Conservation (phyloP, 2,888 invertebrate species). For the Xestobium rufovillosum region DNA sequence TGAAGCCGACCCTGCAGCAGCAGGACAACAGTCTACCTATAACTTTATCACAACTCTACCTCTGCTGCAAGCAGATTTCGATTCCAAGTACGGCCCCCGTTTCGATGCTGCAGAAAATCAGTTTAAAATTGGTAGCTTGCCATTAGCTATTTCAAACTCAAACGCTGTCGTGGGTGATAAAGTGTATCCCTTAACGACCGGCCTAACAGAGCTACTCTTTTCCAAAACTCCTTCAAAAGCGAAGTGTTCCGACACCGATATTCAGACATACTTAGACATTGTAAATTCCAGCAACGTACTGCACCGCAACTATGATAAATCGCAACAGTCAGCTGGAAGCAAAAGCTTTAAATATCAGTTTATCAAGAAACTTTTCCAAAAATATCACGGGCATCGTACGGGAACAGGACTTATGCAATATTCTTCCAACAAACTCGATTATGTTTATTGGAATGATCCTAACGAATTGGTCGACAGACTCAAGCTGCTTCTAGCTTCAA, state of each 20-base stretch:
- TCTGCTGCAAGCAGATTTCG: not conserved
- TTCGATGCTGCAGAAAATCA: not conserved
- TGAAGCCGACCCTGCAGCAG: too few relatives aligned
- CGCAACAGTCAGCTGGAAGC: not conserved
- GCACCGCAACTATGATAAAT: not conserved
- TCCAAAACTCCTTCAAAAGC: not conserved
- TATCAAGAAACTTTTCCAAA: conserved; percentile 1
- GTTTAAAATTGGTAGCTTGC: not conserved
- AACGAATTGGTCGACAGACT: conserved; percentile 31
- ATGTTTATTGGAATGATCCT: conserved; percentile 21
- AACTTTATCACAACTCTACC: too few relatives aligned
- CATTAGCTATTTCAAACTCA: not conserved
- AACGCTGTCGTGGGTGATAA: not conserved
- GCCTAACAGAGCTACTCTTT: conserved; percentile 1
- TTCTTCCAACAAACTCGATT: too few relatives aligned
- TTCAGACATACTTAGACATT: conserved; percentile 3
- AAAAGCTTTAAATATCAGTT: not conserved
- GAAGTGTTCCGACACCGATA: not conserved
- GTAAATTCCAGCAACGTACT: not conserved
- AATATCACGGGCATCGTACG: too few relatives aligned
- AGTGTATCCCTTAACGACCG: not conserved
- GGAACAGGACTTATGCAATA: conserved; percentile 3
- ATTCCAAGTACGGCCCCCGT: not conserved
- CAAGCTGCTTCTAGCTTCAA: conserved; percentile 28
- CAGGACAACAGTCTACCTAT: too few relatives aligned